A percentile compares a stretch with the other conserved stretches of the same genome.
Conservation (phyloP, 2,888 invertebrate species). For the Hypsopygia costalis region DNA sequence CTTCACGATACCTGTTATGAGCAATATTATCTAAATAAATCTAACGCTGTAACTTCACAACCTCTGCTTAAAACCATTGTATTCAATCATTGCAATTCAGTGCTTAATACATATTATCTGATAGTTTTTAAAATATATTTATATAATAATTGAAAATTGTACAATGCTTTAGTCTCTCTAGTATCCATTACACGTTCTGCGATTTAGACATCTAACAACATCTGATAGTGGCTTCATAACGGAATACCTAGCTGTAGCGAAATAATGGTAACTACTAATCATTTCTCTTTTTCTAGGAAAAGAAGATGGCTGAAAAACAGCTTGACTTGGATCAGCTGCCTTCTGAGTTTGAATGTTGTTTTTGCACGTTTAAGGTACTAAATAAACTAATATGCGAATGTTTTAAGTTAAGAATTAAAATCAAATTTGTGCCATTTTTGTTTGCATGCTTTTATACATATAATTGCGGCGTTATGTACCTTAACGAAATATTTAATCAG, state of each 20-base stretch:
- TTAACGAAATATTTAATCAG: slow-evolving; percentile 2
- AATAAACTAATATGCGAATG: slow-evolving; percentile 47
- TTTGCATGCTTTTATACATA: slow-evolving; percentile 8
- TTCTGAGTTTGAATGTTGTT: slow-evolving; percentile 98
- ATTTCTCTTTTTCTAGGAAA: slow-evolving; percentile 81
- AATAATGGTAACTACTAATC: slow-evolving; percentile 45
- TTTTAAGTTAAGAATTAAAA: background rate
- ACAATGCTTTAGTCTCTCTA: no score
- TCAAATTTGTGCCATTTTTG: slow-evolving; percentile 7
- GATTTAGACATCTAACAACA: no score
- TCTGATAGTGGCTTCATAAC: slow-evolving; percentile 8
- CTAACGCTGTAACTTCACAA: background rate
- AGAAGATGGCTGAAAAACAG: slow-evolving; percentile 86
- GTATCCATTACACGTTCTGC: no score
- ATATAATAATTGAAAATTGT: no score
- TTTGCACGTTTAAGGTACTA: slow-evolving; percentile 96
- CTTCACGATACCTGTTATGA: slow-evolving; percentile 27
- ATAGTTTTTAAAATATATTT: no score
- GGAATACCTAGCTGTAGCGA: slow-evolving; percentile 8
- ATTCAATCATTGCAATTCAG: background rate
- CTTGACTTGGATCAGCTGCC: slow-evolving; percentile 93
- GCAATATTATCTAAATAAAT: slow-evolving; percentile 10
- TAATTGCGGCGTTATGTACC: slow-evolving; percentile 1
- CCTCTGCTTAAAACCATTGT: background rate
- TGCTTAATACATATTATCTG: background rate